phyloP scores from a whole-genome alignment of 2,888 invertebrate species.

The Drosophila tanythrix region DNA sequence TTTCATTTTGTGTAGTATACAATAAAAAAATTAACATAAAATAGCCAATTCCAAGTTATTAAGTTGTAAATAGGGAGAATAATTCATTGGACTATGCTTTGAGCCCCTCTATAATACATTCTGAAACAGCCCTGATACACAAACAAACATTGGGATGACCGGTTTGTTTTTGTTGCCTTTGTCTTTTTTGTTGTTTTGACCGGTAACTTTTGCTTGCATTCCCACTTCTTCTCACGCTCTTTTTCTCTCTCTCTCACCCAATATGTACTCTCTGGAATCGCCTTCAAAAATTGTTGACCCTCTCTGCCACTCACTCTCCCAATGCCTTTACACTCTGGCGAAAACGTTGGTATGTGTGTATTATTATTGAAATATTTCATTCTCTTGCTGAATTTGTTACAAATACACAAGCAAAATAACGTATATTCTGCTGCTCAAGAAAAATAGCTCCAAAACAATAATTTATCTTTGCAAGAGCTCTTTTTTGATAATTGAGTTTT shows the following conservation, averaged over 20 bases:
- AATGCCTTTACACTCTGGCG: slow-evolving; percentile 17
- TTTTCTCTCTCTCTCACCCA: neutral
- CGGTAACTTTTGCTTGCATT: slow-evolving; percentile 50
- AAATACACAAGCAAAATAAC: neutral
- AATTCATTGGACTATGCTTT: neutral
- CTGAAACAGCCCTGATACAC: slow-evolving; percentile 8
- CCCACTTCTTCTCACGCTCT: neutral
- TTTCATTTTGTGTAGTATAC: neutral
- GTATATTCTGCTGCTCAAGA: neutral
- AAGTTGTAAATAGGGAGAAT: neutral
- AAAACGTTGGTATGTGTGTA: slow-evolving; percentile 11
- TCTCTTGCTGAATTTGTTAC: neutral
- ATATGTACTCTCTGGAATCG: slow-evolving; percentile 4
- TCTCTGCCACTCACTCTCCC: slow-evolving; percentile 20
- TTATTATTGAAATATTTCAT: neutral
- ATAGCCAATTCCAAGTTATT: neutral
- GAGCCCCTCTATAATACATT: slow-evolving; percentile 2
- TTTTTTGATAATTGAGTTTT: neutral
- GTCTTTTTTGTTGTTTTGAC: slow-evolving; percentile 47
- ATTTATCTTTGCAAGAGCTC: neutral
- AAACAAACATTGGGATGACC: slow-evolving; percentile 31
- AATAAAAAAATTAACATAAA: neutral
- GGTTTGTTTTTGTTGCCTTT: slow-evolving; percentile 52
- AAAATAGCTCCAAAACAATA: neutral
- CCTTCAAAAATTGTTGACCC: slow-evolving; percentile 25